Evolutionary conservation across 1,140 invertebrate genomes (phyloP).

Genomic region (Philopotamus ludificatus): DNA sequence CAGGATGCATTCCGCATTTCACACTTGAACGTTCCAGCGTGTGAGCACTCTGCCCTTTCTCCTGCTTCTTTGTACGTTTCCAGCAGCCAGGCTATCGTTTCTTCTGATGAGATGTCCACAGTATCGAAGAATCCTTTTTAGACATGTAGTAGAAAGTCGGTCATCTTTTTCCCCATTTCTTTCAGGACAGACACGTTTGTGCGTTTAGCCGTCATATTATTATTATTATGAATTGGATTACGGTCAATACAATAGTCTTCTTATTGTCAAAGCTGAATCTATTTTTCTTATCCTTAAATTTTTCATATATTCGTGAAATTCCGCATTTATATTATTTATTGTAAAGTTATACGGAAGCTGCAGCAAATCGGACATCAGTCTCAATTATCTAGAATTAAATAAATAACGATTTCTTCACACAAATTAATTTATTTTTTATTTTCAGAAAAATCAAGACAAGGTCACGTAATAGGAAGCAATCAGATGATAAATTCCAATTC

Average conservation of each 20-base stretch:
- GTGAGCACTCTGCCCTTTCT: too few relatives aligned
- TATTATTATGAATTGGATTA: too few relatives aligned
- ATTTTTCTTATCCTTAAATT: not conserved
- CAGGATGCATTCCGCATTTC: too few relatives aligned
- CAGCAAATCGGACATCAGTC: not conserved
- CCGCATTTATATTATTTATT: not conserved
- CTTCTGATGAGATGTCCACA: too few relatives aligned
- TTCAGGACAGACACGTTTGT: too few relatives aligned
- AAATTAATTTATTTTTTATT: slow-evolving; percentile 23
- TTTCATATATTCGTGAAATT: not conserved
- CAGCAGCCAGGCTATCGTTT: too few relatives aligned
- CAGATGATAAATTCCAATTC: slow-evolving; percentile 36
- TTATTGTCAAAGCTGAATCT: not conserved
- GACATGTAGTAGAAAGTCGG: too few relatives aligned
- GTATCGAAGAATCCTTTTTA: too few relatives aligned
- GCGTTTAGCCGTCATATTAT: too few relatives aligned
- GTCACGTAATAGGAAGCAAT: not conserved
- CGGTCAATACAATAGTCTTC: not conserved
- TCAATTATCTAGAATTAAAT: not conserved
- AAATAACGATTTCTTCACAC: not conserved
- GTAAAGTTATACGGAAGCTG: not conserved
- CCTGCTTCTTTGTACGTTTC: too few relatives aligned
- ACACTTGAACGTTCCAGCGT: too few relatives aligned
- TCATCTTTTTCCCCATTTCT: too few relatives aligned
- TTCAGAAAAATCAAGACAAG: slow-evolving; percentile 35